Evolutionary conservation across 1,140 invertebrate genomes (phyloP).

Genomic region (Campoletis sonorensis): DNA sequence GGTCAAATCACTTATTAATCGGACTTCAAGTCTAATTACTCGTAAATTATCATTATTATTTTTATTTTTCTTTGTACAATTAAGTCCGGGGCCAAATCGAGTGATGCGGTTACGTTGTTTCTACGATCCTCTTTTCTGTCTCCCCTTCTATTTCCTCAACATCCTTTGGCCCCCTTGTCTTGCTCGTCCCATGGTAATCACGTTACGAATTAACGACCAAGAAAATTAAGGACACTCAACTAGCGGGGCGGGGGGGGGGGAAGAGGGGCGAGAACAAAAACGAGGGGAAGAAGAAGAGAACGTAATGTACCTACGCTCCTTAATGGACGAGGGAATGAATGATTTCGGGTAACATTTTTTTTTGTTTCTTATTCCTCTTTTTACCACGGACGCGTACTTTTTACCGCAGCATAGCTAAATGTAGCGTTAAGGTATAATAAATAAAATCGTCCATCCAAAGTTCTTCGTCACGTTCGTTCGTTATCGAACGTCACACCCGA

Average conservation of each 20-base stretch:
- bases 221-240: conserved; percentile 2
- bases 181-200: not conserved
- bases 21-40: not conserved
- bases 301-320: not conserved
- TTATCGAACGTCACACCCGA: not conserved
- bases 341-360: not conserved
- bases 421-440: not conserved
- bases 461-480: not conserved
- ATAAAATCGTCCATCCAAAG: not conserved
- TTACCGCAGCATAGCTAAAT: not conserved
- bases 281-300: not conserved
- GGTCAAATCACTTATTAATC: not conserved
- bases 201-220: conserved; percentile 24
- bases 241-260: not conserved
- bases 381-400: not conserved
- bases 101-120: too few species aligned
- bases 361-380: not conserved
- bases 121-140: not conserved
- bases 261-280: not conserved
- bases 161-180: not conserved
- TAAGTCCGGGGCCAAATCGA: too few species aligned
- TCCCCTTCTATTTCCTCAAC: not conserved
- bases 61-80: too few species aligned
- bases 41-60: not conserved
- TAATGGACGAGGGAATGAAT: conserved; percentile 5